Percentiles rank a stretch among this genome's conserved stretches.
Conservation (phyloP, 37 sponge, comb jelly and placozoan species). For the Ephydatia muelleri region DNA sequence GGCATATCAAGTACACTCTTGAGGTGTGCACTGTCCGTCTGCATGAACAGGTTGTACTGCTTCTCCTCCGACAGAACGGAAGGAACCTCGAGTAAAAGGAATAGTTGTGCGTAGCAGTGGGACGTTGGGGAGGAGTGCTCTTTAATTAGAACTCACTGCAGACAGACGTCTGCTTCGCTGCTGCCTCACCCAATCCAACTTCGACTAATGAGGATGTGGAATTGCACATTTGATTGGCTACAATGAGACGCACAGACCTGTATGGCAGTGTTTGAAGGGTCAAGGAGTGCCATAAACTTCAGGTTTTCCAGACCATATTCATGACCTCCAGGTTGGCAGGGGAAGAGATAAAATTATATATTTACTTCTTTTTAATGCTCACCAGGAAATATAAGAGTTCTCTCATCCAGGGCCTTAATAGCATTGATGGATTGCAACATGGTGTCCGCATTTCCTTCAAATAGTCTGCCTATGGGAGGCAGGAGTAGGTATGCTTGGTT, state of each 20-base stretch:
- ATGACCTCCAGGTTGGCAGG: conserved; percentile 45
- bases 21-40: conserved; percentile 11
- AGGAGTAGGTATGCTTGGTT: background rate
- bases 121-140: background rate
- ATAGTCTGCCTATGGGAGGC: conserved; percentile 53
- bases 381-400: conserved; percentile 71
- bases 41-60: conserved; percentile 67
- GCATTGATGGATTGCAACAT: conserved; percentile 59
- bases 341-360: background rate
- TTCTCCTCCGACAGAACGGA: conserved; percentile 66
- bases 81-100: conserved; percentile 41
- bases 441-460: conserved; percentile 49
- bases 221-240: background rate
- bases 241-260: conserved; percentile 19
- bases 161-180: conserved; percentile 29
- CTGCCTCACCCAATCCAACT: conserved; percentile 14
- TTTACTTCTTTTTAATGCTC: background rate
- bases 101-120: background rate
- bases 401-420: conserved; percentile 13
- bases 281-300: conserved; percentile 35
- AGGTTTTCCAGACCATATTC: conserved; percentile 64
- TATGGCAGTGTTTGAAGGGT: conserved; percentile 33
- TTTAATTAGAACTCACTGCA: conserved; percentile 36
- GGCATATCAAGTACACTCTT: conserved; percentile 37
- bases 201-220: conserved; percentile 14